Base-by-base conservation (phyloP, 2,888 invertebrate genomes). In the Ashinkailepas kermadecensis region DNA sequence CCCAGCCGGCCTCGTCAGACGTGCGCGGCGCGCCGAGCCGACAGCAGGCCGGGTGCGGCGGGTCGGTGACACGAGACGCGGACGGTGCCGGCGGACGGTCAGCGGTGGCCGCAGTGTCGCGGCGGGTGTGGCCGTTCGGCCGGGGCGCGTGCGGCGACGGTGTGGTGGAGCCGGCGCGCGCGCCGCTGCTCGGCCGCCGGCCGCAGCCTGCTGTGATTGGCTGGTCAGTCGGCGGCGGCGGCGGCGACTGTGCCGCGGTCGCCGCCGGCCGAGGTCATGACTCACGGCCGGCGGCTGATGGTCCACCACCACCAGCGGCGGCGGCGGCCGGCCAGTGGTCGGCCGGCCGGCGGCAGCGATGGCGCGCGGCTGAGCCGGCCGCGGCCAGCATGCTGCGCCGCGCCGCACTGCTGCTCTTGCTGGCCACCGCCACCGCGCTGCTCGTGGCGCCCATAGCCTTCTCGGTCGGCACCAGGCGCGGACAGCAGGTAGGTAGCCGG, bases 181-280 rank as follows among this genome's bases (percentile, higher is more conserved):
- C 74, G 74, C 74, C 74, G 54, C 74, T 74, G 74, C 74, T 74
- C 39, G 74, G 74, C 74, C 54, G 74, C 18, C 74, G 74, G 54
- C 74, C 74, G 65, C 21, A n/a, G 23, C 65, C 54, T 70, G 70
- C 39, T 70, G 70, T 70, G 70, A 39, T 70, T 70, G 70, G 70
- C 70, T 13, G 70, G 13, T 3, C 39, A 7, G 59, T 59, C 59
- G 59, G 59, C 59, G 59, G 59, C 59, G 59, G 15, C 59, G 59
- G 59, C 15, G 59, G 59, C 59, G 12, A 59, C 59, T 15, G 7
- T 15, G 59, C 59, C 59, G 70, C 39, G 7, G 70, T 7, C 25
- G 70, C 39, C 25, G 39, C 12, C 74, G 54, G 74, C 54, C 65
- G n/a, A 12, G 54, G 18, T 21, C 74, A 74, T 74, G 74, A 74